Evolutionary conservation across 1,140 invertebrate genomes (phyloP).

Genomic region (Saxidomus purpurata): DNA sequence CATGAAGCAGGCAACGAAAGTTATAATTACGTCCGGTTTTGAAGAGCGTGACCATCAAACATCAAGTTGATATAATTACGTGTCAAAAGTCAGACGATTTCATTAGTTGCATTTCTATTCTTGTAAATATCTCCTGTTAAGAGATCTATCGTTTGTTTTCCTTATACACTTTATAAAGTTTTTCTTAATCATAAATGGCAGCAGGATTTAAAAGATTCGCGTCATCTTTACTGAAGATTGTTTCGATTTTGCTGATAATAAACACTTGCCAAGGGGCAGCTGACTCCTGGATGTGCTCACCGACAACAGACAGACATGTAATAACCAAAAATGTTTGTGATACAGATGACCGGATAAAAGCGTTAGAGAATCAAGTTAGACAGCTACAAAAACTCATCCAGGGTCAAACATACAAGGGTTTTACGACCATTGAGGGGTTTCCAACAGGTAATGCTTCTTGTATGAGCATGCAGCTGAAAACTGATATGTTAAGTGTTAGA

Average conservation of each 20-base stretch:
- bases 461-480: background rate
- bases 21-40: background rate
- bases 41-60: background rate
- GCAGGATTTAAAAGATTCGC: background rate
- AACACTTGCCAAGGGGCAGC: background rate
- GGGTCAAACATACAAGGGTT: background rate
- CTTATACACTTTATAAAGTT: background rate
- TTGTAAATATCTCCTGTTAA: background rate
- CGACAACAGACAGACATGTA: background rate
- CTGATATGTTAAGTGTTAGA: background rate
- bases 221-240: background rate
- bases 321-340: background rate
- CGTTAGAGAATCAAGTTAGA: background rate
- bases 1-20: no score
- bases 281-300: background rate
- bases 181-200: background rate
- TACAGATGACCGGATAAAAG: background rate
- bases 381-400: background rate
- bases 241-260: background rate
- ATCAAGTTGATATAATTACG: background rate
- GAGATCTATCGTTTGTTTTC: background rate
- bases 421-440: slow-evolving; percentile 3
- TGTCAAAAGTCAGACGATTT: background rate
- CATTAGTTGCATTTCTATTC: background rate
- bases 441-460: background rate